Percentiles rank a stretch among this genome's conserved stretches.
Conservation (phyloP, 2,113 vertebrate species). For the Empidonax traillii region DNA sequence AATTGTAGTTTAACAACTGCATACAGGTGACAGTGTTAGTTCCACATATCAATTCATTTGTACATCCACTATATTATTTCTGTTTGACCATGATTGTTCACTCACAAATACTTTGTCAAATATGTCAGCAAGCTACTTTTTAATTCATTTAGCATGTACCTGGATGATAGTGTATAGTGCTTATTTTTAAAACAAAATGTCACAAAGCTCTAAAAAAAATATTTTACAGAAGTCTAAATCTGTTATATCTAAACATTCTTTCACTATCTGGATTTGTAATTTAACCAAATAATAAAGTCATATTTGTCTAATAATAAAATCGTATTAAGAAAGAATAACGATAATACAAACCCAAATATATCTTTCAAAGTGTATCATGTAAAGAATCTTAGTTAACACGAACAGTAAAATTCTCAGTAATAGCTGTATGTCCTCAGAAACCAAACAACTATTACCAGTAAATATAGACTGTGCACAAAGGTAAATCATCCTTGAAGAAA, state of each 20-base stretch:
- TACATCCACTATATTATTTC: neutral
- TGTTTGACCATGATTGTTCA: neutral
- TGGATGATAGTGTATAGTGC: neutral
- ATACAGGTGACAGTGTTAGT: neutral
- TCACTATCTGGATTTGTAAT: neutral
- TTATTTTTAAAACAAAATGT: neutral
- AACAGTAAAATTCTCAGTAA: neutral
- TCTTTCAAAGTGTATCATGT: neutral
- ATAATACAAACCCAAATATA: neutral
- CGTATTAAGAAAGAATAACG: neutral
- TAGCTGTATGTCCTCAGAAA: neutral
- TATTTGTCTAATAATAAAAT: neutral
- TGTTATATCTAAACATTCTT: neutral
- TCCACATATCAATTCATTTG: neutral
- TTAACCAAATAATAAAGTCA: neutral
- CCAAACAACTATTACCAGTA: neutral
- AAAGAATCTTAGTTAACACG: neutral
- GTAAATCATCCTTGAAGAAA: constrained; percentile 6
- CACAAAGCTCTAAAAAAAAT: neutral
- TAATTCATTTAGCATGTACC: neutral
- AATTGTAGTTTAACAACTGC: neutral
- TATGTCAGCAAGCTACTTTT: neutral
- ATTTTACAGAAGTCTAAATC: neutral
- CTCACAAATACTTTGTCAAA: neutral
- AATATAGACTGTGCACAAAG: neutral